Conservation (phyloP, 2,113 vertebrate genomes). For the Mus musculus region DNA sequence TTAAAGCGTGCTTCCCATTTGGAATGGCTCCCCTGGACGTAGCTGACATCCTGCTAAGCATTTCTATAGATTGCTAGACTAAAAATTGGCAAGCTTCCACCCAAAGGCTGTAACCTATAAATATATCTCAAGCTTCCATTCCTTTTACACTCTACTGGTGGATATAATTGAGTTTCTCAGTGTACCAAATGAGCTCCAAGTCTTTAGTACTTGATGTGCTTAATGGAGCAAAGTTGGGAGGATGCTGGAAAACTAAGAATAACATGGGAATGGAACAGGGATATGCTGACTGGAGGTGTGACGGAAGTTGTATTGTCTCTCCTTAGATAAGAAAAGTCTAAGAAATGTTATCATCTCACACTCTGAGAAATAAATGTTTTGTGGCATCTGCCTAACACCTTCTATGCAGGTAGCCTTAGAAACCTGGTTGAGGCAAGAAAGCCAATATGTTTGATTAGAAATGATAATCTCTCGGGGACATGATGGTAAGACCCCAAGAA, state of each 20-base stretch:
- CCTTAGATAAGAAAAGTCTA: slow-evolving; percentile 45
- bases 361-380: neutral
- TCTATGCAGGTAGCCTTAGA: neutral
- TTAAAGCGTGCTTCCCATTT: slow-evolving; percentile 56
- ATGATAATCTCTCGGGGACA: neutral
- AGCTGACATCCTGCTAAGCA: slow-evolving; percentile 55
- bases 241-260: slow-evolving; percentile 50
- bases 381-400: neutral
- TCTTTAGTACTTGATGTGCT: slow-evolving; percentile 59
- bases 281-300: neutral
- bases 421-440: neutral
- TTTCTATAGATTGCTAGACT: slow-evolving; percentile 72
- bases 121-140: slow-evolving; percentile 70
- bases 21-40: slow-evolving; percentile 59
- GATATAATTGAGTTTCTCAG: slow-evolving; percentile 76
- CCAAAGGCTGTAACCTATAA: slow-evolving; percentile 72
- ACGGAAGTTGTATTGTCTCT: slow-evolving; percentile 38
- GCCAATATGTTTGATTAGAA: neutral
- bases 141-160: slow-evolving; percentile 75
- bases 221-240: slow-evolving; percentile 55
- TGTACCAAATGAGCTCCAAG: slow-evolving; percentile 68
- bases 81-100: slow-evolving; percentile 77
- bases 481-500: neutral
- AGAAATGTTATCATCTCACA: slow-evolving; percentile 44
- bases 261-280: neutral